A percentile compares a stretch with the other conserved stretches of the same genome.
These are phyloP conservation scores for Hypocryptadius cinnamomeus DNA, from an alignment of 2,113 vertebrate species.

Conservation along the genomic window DNA sequence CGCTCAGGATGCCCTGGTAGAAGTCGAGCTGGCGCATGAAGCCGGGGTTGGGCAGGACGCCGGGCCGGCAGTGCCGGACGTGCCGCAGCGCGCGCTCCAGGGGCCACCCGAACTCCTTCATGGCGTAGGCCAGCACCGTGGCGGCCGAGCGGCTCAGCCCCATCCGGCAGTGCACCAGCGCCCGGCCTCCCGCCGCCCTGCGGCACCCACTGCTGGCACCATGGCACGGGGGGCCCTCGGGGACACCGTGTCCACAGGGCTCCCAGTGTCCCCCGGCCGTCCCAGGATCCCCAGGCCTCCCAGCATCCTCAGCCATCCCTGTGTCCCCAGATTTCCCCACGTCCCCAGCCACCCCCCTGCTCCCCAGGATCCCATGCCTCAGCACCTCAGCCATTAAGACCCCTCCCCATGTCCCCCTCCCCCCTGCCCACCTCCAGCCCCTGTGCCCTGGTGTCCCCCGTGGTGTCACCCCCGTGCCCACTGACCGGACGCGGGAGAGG, in stretches of 20 bases:
- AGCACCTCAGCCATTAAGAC: neutral
- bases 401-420: too few relatives aligned
- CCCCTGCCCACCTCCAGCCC: too few relatives aligned
- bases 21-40: slow-evolving; percentile 91
- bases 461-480: fast-evolving
- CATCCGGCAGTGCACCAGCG: slow-evolving; percentile 95
- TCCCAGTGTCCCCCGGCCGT: neutral
- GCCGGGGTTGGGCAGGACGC: slow-evolving; percentile 85
- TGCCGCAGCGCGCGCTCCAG: slow-evolving; percentile 78
- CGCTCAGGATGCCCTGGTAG: slow-evolving; percentile 88
- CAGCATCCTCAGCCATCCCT: neutral
- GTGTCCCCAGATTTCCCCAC: fast-evolving
- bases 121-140: slow-evolving; percentile 88
- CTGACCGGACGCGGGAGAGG: slow-evolving; percentile 74
- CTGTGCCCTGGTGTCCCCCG: fast-evolving
- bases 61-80: slow-evolving; percentile 75
- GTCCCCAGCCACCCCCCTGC: too few relatives aligned
- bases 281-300: too few relatives aligned
- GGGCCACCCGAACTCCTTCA: slow-evolving; percentile 88
- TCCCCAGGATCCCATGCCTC: too few relatives aligned
- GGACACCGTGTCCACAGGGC: neutral
- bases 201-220: neutral
- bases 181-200: slow-evolving; percentile 76
- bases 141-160: slow-evolving; percentile 91
- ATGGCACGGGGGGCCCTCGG: fast-evolving